phyloP scores from a whole-genome alignment of 2,888 invertebrate genomes.

The Trachelus stipa region DNA sequence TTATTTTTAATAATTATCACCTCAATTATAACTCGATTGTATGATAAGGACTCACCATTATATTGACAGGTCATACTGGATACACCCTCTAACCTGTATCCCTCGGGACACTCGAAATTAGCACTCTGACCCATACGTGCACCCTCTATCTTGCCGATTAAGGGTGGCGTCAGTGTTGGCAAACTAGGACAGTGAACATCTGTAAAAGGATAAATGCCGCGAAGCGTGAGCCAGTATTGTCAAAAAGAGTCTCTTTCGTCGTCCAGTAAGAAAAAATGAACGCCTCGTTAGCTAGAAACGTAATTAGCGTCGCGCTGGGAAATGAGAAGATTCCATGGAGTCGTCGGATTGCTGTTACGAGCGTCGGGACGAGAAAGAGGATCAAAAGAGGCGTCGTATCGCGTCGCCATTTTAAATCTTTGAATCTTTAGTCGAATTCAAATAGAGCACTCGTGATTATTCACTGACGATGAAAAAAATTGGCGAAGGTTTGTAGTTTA shows the following conservation, averaged over 20 bases:
- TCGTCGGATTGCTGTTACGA: neutral
- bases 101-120: slow-evolving; percentile 82
- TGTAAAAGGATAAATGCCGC: slow-evolving; percentile 31
- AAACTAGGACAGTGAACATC: slow-evolving; percentile 66
- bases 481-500: neutral
- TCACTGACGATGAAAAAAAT: neutral
- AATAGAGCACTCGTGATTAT: neutral
- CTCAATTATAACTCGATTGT: neutral
- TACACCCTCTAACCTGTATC: slow-evolving; percentile 82
- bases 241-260: neutral
- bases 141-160: slow-evolving; percentile 81
- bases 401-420: neutral
- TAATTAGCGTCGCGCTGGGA: neutral
- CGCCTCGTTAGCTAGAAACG: neutral
- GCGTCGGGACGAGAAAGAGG: neutral
- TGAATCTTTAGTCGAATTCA: neutral
- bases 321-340: neutral
- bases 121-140: slow-evolving; percentile 82
- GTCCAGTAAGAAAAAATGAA: neutral
- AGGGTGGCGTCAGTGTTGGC: slow-evolving; percentile 70
- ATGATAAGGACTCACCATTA: slow-evolving; percentile 51
- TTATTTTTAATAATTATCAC: neutral
- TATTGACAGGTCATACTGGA: slow-evolving; percentile 82
- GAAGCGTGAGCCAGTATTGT: neutral
- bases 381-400: neutral